Evolutionary conservation across 2,113 vertebrate species (phyloP), one percentile per base, ranked within the genome.

Genomic region (Symphodus melops): DNA sequence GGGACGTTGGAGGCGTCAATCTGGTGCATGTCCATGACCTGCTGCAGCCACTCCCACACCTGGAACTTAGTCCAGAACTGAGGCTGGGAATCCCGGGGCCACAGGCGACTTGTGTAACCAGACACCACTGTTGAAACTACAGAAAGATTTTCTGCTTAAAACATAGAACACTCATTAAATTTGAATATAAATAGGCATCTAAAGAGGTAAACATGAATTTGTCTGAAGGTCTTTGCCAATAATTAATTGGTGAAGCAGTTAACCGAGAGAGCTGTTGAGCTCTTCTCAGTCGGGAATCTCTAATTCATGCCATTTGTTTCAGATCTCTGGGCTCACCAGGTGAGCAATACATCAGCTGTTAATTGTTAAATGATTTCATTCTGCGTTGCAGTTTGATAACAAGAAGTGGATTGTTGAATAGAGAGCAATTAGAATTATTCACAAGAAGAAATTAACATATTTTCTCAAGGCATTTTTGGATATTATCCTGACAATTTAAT

Each of bases 31-130:
- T 99, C 98, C 93, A 99, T 92, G 9, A 97, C 94, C 82, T 99
- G 97, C 78, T 99, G 98, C 84, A 99, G 95, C 98, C 98, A 99
- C 49, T 98, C 97, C 98, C 98, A 99, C 77, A 99, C 97, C 92
- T 99, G 98, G 88, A 94, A 97, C 69, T 98, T 99, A 66, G 92
- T 96, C 98, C 98, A 99, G 87, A 95, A 96, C 79, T 98, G 97
- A 0, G 98, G 98, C 51, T 96, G 96, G 66, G 95, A 82, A 16
- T 95, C 95, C 54, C 96, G 96, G 0, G 96, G 86, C 97, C 97
- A 98, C 85, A 96, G 94, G 14, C 94, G 94, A 87, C 95, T 93
- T 13, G 95, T 90, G 71, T 97, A 97, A 41, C 94, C 83, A 1
- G 91, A 65, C 70, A 89, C 87, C 75, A 89, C 55, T 77, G 86